phyloP scores from a whole-genome alignment of 2,797 vertebrate genomes.

The Mormyrus hasselquistii region DNA sequence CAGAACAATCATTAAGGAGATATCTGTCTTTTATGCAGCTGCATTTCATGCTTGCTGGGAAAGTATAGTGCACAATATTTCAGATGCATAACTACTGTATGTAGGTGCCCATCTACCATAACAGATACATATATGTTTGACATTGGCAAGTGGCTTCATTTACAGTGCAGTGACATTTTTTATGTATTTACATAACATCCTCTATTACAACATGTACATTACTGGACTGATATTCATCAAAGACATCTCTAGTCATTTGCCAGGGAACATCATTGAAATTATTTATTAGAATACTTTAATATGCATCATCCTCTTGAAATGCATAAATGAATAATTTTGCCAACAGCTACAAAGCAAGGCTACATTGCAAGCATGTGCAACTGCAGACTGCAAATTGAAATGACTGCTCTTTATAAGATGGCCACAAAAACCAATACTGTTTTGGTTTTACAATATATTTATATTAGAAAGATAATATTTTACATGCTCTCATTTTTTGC shows the following conservation, averaged over 20 bases:
- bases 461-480: background rate
- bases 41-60: background rate
- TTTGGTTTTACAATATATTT: background rate
- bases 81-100: background rate
- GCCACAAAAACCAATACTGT: background rate
- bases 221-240: background rate
- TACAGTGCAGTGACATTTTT: background rate
- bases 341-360: background rate
- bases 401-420: slow-evolving; percentile 10
- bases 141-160: background rate
- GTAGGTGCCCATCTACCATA: background rate
- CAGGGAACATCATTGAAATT: background rate
- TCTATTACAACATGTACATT: slow-evolving; percentile 9
- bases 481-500: background rate
- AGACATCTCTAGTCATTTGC: background rate
- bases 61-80: background rate
- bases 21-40: background rate
- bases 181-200: background rate
- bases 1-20: background rate
- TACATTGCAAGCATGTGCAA: background rate
- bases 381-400: background rate
- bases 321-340: slow-evolving; percentile 1
- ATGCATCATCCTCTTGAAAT: background rate
- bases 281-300: slow-evolving; percentile 9
- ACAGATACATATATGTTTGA: background rate